Evolutionary conservation across 2,888 invertebrate genomes (phyloP), one percentile per base, ranked within the genome.

Genomic region (Ormyrus labotus): DNA sequence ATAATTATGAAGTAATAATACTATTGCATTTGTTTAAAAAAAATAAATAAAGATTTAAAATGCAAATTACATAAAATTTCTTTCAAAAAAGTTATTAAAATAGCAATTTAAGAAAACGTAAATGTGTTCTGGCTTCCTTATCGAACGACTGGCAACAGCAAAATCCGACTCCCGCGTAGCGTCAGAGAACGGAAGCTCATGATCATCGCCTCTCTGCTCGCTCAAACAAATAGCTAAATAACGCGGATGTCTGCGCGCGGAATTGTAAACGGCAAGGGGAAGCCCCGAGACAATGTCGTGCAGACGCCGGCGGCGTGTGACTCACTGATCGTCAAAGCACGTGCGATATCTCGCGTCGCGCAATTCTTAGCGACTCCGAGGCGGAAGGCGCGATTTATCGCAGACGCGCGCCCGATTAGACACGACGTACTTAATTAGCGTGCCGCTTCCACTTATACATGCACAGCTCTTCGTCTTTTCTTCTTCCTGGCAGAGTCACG

Each of bases 151-250:
- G 10, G 34, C n/a, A 69, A 1, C 45, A 10, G 55, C 58, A 51
- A 48, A 68, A 64, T 64, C 53, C 11, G 7, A 10, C 6, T 4
- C 57, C n/a, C 13, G 64, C 48, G 47, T 34, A 45, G 57, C 60
- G 55, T 34, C 64, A 69, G 61, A 50, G 58, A 77, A 76, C 84
- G 85, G 85, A 85, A 85, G 82, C 69, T 13, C 58, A 45, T 81
- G 82, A 84, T 85, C 83, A 85, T 84, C 78, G 74, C 74, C 71
- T 84, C 83, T 82, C 60, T 64, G 50, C 45, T 10, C 58, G 67
- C 48, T 65, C 45, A 50, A 69, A 58, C 51, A 68, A 64, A 69
- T 79, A 63, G 47, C 53, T 79, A 69, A 74, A 79, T 79, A 73
- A 76, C 50, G 48, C 65, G 71, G 71, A 75, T 78, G 70, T 79